Conservation (phyloP, 2,797 vertebrate genomes). For the Fundulus diaphanus region DNA sequence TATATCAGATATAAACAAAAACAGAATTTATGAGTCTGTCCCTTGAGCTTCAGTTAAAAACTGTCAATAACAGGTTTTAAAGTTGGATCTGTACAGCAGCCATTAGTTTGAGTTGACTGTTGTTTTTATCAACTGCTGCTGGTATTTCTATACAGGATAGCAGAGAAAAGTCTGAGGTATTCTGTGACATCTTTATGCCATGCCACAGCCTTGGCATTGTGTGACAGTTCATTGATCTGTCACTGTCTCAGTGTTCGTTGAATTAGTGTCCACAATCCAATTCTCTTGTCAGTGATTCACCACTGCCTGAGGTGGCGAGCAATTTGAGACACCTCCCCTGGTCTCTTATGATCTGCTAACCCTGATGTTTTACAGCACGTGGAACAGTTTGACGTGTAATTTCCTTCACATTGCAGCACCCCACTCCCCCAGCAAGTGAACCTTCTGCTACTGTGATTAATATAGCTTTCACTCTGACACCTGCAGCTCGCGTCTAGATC, state of each 20-base stretch:
- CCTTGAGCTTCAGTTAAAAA: not conserved
- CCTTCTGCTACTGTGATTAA: conserved; percentile 38
- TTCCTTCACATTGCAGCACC: conserved; percentile 35
- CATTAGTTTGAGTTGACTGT: conserved; percentile 3
- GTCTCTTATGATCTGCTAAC: conserved; percentile 50
- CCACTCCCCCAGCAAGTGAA: conserved; percentile 6
- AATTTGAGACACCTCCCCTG: conserved; percentile 38
- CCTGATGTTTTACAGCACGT: conserved; percentile 57
- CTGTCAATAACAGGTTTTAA: not conserved
- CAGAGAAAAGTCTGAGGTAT: conserved; percentile 9
- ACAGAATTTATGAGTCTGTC: not conserved
- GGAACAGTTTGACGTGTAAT: conserved; percentile 50
- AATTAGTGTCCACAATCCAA: conserved; percentile 57
- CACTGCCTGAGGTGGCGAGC: conserved; percentile 38
- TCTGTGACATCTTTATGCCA: conserved; percentile 38
- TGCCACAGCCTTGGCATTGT: conserved; percentile 26
- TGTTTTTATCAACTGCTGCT: not conserved
- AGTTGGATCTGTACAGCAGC: not conserved
- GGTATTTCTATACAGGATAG: not conserved
- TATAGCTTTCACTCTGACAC: conserved; percentile 25
- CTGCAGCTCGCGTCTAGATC: conserved; percentile 7
- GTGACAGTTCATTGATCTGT: conserved; percentile 53
- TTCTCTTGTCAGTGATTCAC: conserved; percentile 46
- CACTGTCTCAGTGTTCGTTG: conserved; percentile 41
- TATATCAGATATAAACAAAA: not conserved